Evolutionary conservation across 2,113 vertebrate species (phyloP).

Genomic region (Xenopus tropicalis): DNA sequence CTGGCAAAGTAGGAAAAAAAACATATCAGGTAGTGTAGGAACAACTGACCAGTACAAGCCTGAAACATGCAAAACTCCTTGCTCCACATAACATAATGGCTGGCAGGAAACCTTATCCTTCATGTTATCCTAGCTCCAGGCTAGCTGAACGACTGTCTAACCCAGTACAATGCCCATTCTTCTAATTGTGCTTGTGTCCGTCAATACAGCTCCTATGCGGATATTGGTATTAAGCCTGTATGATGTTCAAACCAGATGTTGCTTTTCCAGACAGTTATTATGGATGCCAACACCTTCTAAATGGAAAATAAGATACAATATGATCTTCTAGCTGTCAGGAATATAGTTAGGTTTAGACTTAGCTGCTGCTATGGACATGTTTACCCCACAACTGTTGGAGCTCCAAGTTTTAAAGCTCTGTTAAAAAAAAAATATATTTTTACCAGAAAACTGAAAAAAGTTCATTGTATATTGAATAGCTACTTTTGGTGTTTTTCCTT

Average conservation of each 20-base stretch:
- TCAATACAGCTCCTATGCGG: constrained; percentile 38
- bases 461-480: no score
- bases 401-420: constrained; percentile 17
- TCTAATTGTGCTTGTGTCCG: constrained; percentile 23
- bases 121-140: no score
- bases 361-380: constrained; percentile 8
- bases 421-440: no score
- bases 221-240: background rate
- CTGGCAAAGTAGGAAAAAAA: no score
- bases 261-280: constrained; percentile 47
- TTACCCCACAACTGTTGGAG: constrained; percentile 4
- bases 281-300: constrained; percentile 43
- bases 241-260: constrained; percentile 25
- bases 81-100: no score
- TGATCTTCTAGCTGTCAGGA: constrained; percentile 29
- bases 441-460: no score
- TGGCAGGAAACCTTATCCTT: no score
- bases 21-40: no score
- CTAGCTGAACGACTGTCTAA: background rate
- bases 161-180: constrained; percentile 8
- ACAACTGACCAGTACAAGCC: no score
- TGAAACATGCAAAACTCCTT: no score
- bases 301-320: constrained; percentile 33
- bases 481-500: no score
- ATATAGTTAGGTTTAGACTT: constrained; percentile 32